A percentile compares a stretch with the other conserved stretches of the same genome.
These are phyloP conservation scores for Habroteleia sp. DNA, from an alignment of 2,888 invertebrate species.

Conservation along the genomic window DNA sequence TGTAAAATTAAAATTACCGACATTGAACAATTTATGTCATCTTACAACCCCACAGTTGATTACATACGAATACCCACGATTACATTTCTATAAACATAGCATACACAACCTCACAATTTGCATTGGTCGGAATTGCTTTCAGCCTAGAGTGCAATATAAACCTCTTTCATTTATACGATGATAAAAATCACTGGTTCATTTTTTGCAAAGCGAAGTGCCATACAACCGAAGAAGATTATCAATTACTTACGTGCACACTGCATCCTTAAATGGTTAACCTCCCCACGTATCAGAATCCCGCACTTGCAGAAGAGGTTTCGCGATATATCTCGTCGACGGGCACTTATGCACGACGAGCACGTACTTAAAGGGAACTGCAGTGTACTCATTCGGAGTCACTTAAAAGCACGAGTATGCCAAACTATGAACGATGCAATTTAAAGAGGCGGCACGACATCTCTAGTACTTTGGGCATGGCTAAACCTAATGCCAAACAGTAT, in stretches of 20 bases:
- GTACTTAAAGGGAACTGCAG: conserved; percentile 72
- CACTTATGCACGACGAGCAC: conserved; percentile 70
- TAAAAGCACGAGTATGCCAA: conserved; percentile 71
- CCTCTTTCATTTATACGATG: conserved; percentile 35
- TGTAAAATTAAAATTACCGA: too few relatives aligned
- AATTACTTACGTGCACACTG: conserved; percentile 54
- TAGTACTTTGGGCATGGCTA: conserved; percentile 30
- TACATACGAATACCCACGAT: conserved; percentile 24
- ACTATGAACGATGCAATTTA: conserved; percentile 71
- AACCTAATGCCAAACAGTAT: conserved; percentile 37
- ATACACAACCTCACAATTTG: conserved; percentile 20
- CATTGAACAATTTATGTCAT: conserved; percentile 10
- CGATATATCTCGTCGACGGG: conserved; percentile 71
- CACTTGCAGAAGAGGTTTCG: conserved; percentile 55
- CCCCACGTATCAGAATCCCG: conserved; percentile 52
- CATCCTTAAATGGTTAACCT: conserved; percentile 61
- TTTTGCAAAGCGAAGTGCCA: conserved; percentile 38
- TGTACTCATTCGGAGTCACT: conserved; percentile 73
- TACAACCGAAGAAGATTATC: conserved; percentile 56
- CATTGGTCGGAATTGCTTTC: conserved; percentile 23
- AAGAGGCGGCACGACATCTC: conserved; percentile 65
- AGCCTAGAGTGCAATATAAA: conserved; percentile 40
- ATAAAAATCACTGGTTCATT: conserved; percentile 48
- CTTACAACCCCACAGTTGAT: conserved; percentile 17
- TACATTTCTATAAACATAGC: conserved; percentile 37